These are phyloP conservation scores for Heliconius nattereri DNA, from an alignment of 1,140 invertebrate species.

Conservation along the genomic window DNA sequence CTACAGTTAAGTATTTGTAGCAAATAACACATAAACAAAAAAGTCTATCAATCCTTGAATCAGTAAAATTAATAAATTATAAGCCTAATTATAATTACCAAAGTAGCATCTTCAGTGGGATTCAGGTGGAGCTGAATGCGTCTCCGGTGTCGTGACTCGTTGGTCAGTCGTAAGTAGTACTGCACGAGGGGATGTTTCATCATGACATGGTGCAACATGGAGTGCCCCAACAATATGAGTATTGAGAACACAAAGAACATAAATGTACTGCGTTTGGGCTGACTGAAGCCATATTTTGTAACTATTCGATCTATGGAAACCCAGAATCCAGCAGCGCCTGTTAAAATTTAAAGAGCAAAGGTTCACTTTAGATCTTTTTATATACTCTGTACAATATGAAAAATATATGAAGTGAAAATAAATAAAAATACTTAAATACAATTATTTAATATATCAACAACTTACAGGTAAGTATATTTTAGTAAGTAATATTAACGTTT, in stretches of 20 bases:
- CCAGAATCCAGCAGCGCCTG: conserved; percentile 92
- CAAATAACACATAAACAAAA: no score
- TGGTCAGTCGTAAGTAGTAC: conserved; percentile 89
- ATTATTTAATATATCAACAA: no score
- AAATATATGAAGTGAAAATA: no score
- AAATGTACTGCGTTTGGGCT: conserved; percentile 90
- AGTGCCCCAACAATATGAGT: conserved; percentile 87
- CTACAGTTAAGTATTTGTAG: no score
- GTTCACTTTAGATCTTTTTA: no score
- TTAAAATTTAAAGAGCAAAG: conserved; percentile 40
- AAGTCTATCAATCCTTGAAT: no score
- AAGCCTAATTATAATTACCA: conserved; percentile 80
- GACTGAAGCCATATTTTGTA: conserved; percentile 88
- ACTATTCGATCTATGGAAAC: conserved; percentile 91
- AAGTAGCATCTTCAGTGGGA: conserved; percentile 89
- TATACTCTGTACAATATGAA: no score
- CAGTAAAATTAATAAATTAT: not conserved
- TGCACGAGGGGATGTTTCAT: conserved; percentile 91
- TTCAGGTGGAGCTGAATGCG: conserved; percentile 83
- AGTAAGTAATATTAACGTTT: no score
- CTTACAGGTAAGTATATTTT: no score
- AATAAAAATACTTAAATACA: no score
- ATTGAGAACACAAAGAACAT: conserved; percentile 92
- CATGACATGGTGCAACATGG: conserved; percentile 88
- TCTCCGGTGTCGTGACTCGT: conserved; percentile 83